Conservation (phyloP, 2,113 vertebrate species). For the Prunella fulvescens region DNA sequence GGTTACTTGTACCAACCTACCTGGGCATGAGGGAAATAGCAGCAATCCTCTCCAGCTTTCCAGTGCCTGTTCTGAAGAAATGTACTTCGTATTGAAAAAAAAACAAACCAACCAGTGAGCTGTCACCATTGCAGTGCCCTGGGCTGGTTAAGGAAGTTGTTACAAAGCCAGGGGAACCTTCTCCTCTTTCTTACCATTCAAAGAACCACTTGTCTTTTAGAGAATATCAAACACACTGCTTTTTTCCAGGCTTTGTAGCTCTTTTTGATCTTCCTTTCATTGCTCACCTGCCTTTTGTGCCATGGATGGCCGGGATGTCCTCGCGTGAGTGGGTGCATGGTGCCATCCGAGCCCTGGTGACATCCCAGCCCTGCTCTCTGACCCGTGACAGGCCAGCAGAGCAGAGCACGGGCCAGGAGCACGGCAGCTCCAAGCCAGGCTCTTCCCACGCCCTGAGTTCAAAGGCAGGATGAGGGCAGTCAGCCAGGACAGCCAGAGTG, state of each 20-base stretch:
- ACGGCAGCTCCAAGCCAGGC: background rate
- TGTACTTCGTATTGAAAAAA: background rate
- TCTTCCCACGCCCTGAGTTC: background rate
- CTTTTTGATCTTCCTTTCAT: background rate
- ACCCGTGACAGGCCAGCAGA: background rate
- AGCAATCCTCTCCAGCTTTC: background rate
- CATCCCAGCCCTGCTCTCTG: accelerated
- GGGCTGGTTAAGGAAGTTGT: background rate
- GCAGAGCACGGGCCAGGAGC: background rate
- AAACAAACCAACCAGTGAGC: too few species aligned
- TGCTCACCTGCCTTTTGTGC: background rate
- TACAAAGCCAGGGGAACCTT: background rate
- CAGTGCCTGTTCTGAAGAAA: background rate
- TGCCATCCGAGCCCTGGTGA: accelerated
- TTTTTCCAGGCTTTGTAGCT: background rate
- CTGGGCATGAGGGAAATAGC: background rate
- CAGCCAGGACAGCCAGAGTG: background rate
- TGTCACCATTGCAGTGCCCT: background rate
- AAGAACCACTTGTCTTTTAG: background rate
- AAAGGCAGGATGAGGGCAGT: background rate
- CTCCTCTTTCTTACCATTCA: background rate
- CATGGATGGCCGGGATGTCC: accelerated
- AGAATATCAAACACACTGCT: background rate
- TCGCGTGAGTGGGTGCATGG: accelerated
- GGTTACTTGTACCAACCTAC: background rate